Conservation (phyloP, 2,888 invertebrate genomes). For the Diploptera punctata region DNA sequence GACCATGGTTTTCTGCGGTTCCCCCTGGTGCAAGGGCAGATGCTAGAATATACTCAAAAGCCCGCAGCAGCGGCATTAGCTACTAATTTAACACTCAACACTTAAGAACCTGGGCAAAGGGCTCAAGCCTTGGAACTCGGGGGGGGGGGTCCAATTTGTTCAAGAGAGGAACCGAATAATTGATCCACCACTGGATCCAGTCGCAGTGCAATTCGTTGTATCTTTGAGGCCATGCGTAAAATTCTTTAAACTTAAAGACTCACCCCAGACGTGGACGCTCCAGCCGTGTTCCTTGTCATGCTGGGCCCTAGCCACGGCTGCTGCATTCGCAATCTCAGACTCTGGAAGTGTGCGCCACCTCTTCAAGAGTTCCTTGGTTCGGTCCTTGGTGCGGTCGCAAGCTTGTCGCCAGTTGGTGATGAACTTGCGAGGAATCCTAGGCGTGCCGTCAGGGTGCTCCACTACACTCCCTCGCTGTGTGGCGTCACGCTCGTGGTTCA, state of each 20-base stretch:
- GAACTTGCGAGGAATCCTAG: constrained; percentile 72
- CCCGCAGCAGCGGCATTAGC: too few species aligned
- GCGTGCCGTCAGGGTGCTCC: not conserved
- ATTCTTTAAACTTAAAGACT: constrained; percentile 53
- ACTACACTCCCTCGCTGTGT: not conserved
- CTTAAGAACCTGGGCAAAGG: too few species aligned
- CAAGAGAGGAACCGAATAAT: too few species aligned
- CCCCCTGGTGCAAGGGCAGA: too few species aligned
- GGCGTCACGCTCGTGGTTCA: not conserved
- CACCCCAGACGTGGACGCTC: constrained; percentile 81
- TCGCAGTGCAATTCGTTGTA: too few species aligned
- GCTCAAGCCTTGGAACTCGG: too few species aligned
- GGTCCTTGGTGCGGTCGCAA: constrained; percentile 76
- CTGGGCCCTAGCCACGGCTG: constrained; percentile 41
- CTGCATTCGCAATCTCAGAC: constrained; percentile 50
- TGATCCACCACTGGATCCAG: too few species aligned
- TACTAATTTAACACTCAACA: too few species aligned
- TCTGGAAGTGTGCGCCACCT: constrained; percentile 73
- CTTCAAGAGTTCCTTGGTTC: constrained; percentile 74
- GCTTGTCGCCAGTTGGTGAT: constrained; percentile 78
- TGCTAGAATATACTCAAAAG: too few species aligned
- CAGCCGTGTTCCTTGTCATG: constrained; percentile 59
- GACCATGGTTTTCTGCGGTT: too few species aligned
- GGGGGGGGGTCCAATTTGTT: too few species aligned
- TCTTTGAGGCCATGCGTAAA: too few species aligned